phyloP scores from a whole-genome alignment of 2,797 vertebrate genomes.

The Furcifer pardalis region DNA sequence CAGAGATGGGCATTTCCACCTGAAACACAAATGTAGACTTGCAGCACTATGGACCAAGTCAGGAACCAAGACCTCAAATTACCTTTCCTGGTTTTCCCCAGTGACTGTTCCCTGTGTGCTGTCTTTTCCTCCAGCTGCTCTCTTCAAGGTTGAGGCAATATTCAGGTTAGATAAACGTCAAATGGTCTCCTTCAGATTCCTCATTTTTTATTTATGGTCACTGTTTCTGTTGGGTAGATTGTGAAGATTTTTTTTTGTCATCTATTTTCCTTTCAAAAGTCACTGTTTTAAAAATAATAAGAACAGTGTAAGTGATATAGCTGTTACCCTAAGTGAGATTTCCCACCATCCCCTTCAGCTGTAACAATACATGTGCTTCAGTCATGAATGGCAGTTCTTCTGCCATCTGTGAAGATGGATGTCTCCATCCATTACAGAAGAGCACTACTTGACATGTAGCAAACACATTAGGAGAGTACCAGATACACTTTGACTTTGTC shows the following conservation, averaged over 20 bases:
- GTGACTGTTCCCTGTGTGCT: conserved; percentile 30
- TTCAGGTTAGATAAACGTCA: conserved; percentile 64
- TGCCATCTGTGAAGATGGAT: conserved; percentile 14
- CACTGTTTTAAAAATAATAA: conserved; percentile 52
- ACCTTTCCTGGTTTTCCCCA: conserved; percentile 41
- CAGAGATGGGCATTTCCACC: not conserved
- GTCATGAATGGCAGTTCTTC: not conserved
- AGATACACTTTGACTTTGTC: not conserved
- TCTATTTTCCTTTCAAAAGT: conserved; percentile 13
- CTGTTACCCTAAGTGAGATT: conserved; percentile 28
- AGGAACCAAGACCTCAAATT: conserved; percentile 32
- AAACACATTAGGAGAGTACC: not conserved
- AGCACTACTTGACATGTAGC: not conserved
- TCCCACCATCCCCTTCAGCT: not conserved
- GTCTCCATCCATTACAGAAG: not conserved
- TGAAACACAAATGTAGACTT: not conserved
- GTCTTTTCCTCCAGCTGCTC: conserved; percentile 47
- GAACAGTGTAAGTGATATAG: conserved; percentile 33
- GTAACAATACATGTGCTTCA: conserved; percentile 9
- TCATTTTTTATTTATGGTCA: conserved; percentile 70
- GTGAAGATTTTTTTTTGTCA: not conserved
- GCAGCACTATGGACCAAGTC: not conserved
- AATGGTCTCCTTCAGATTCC: conserved; percentile 57
- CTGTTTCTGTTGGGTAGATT: conserved; percentile 49
- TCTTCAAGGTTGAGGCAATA: conserved; percentile 50